These are phyloP conservation scores for Channa striata DNA, from an alignment of 2,797 vertebrate species.

Conservation along the genomic window DNA sequence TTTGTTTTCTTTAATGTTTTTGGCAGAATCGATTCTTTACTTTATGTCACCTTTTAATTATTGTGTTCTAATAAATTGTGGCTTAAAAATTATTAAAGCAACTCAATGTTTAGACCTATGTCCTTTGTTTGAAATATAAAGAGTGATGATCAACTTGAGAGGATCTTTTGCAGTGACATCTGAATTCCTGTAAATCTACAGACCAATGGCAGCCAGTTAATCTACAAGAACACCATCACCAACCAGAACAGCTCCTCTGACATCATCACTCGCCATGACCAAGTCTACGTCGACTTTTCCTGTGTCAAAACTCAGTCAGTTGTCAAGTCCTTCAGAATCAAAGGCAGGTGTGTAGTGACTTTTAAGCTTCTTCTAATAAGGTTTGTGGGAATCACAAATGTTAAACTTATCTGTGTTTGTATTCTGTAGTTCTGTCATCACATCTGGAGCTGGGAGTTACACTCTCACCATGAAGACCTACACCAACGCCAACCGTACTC, in stretches of 20 bases:
- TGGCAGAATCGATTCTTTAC: too few relatives aligned
- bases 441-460: slow-evolving; percentile 14
- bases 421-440: slow-evolving; percentile 21
- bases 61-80: too few relatives aligned
- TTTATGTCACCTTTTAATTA: too few relatives aligned
- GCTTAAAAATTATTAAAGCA: too few relatives aligned
- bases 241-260: neutral
- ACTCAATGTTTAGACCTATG: too few relatives aligned
- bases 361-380: neutral
- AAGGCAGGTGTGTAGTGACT: slow-evolving; percentile 13
- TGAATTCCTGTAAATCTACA: slow-evolving; percentile 19
- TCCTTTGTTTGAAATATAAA: too few relatives aligned
- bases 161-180: too few relatives aligned
- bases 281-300: slow-evolving; percentile 32
- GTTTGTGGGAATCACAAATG: neutral
- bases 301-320: slow-evolving; percentile 3
- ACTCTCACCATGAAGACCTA: slow-evolving; percentile 32
- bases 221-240: slow-evolving; percentile 27
- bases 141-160: too few relatives aligned
- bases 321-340: neutral
- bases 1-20: too few relatives aligned
- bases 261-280: neutral
- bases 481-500: neutral
- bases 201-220: slow-evolving; percentile 2
- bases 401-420: neutral